Evolutionary conservation across 2,888 invertebrate genomes (phyloP), one percentile per base, ranked within the genome.

Genomic region (Hanleya hanleyi): DNA sequence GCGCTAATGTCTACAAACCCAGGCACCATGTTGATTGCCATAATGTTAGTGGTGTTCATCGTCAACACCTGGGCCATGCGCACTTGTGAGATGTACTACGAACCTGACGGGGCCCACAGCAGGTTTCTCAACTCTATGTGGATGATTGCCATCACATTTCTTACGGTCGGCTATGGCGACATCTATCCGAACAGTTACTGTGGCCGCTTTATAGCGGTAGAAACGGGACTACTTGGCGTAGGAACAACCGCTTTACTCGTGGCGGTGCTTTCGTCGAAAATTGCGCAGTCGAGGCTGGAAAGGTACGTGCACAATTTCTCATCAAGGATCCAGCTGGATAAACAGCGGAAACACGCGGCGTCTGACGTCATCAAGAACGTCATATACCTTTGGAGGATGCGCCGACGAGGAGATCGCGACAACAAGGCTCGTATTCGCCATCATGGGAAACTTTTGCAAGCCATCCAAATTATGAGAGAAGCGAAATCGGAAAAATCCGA

Each of bases 161-260:
- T 87, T 9, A 86, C 86, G 0, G 84, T 87, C 1, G 86, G 86
- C 0, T 85, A 86, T 67, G 86, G 86, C 0, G 86, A 87, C 67
- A 72, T 82, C 15, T 83, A 83, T 0, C 86, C 86, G 9, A 75
- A 70, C 51, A 86, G 84, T 35, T 83, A 85, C 67, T 87, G 86
- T 72, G 86, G 86, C 0, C 76, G 86, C 26, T 85, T 83, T 57
- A 83, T 87, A 26, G 82, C 85, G 5, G 79, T 85, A 0, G 76
- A 80, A 12, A 84, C 85, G 0, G 85, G 83, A 1, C 70, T 83
- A 7, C 82, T 85, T 82, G 86, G 86, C 0, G 80, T 86, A 7
- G 83, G 80, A 18, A 82, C 85, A 26, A 84, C 84, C 0, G 86
- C 86, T 0, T 77, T 87, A 22, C 79, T 87, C 1, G 85, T 87